phyloP scores from a whole-genome alignment of 2,113 vertebrate species.

The Neodontobutis hainanensis region DNA sequence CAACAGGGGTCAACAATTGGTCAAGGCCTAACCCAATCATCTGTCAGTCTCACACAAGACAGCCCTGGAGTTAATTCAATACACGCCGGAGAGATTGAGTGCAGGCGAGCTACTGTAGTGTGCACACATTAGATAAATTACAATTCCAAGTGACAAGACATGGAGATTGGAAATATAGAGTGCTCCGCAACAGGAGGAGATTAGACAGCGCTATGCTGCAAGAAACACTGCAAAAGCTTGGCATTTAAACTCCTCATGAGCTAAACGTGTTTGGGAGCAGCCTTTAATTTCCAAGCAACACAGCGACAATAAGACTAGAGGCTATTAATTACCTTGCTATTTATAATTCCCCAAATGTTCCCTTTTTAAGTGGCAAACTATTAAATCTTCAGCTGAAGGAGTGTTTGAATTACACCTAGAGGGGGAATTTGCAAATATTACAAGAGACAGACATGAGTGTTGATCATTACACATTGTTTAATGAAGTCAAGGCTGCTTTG shows the following conservation, averaged over 20 bases:
- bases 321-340: slow-evolving; percentile 12
- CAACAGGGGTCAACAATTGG: slow-evolving; percentile 13
- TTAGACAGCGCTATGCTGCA: background rate
- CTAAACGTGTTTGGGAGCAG: slow-evolving; percentile 4
- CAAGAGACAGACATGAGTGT: background rate
- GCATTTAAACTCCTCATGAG: background rate
- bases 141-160: background rate
- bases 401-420: background rate
- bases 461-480: no score
- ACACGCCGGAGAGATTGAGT: background rate
- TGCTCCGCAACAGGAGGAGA: background rate
- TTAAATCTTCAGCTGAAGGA: background rate
- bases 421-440: background rate
- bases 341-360: slow-evolving; percentile 10
- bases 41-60: slow-evolving; percentile 5
- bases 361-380: background rate
- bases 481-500: no score
- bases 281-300: slow-evolving; percentile 12
- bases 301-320: background rate
- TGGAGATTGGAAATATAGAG: background rate
- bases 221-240: background rate
- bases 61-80: background rate
- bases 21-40: slow-evolving; percentile 13
- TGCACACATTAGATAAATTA: background rate
- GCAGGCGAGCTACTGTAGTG: slow-evolving; percentile 1